phyloP scores from a whole-genome alignment of 1,140 invertebrate genomes.

The Luehdorfia chinensis region DNA sequence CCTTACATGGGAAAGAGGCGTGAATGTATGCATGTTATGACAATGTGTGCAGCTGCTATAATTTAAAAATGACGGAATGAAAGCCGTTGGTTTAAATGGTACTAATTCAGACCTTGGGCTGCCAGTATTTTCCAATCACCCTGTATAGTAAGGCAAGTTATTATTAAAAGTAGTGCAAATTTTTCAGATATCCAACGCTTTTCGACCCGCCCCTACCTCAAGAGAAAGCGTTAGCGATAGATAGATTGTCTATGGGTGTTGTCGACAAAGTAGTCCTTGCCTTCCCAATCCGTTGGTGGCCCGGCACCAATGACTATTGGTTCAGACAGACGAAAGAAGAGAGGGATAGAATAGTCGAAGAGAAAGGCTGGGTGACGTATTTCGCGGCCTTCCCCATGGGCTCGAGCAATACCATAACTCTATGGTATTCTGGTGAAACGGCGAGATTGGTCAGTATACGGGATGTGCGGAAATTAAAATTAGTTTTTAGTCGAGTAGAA shows the following conservation, averaged over 20 bases:
- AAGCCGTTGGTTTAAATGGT: no score
- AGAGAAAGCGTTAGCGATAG: constrained; percentile 24
- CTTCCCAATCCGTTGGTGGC: no score
- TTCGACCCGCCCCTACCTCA: constrained; percentile 24
- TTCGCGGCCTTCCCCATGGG: constrained; percentile 24
- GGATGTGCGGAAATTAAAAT: no score
- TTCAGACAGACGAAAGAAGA: constrained; percentile 26
- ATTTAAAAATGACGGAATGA: no score
- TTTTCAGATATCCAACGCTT: constrained; percentile 36
- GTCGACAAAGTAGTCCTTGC: constrained; percentile 30
- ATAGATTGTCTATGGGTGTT: constrained; percentile 29
- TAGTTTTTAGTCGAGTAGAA: no score
- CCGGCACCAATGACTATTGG: no score
- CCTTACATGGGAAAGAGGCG: no score
- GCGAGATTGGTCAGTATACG: constrained; percentile 30
- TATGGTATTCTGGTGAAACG: constrained; percentile 29
- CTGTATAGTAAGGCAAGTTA: background rate
- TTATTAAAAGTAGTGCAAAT: background rate
- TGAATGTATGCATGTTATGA: no score
- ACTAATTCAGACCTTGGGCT: no score
- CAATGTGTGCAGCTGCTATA: no score
- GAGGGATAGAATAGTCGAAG: no score
- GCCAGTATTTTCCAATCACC: no score
- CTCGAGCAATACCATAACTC: constrained; percentile 19
- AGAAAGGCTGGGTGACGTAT: constrained; percentile 15